phyloP scores from a whole-genome alignment of 2,888 invertebrate genomes.

The Hemistola chrysoprasaria region DNA sequence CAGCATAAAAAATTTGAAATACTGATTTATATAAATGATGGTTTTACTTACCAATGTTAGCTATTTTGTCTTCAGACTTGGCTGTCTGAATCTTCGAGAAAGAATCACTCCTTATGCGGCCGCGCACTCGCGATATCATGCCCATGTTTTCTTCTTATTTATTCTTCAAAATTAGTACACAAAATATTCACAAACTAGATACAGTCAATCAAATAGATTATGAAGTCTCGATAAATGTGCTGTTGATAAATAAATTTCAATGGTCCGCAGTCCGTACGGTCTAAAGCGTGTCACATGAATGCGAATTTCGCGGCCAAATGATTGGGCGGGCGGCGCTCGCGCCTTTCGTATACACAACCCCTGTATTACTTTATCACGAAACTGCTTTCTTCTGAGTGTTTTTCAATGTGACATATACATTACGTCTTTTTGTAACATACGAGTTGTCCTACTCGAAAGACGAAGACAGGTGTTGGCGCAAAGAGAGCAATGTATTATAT shows the following conservation, averaged over 20 bases:
- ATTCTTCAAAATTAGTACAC: slow-evolving; percentile 15
- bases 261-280: slow-evolving; percentile 41
- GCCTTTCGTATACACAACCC: slow-evolving; percentile 39
- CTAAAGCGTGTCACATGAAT: slow-evolving; percentile 62
- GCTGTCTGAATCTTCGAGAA: slow-evolving; percentile 84
- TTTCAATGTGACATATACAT: slow-evolving; percentile 28
- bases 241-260: slow-evolving; percentile 26
- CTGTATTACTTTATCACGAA: slow-evolving; percentile 22
- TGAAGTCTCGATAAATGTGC: slow-evolving; percentile 19
- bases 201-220: slow-evolving; percentile 5
- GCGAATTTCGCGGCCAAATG: slow-evolving; percentile 55
- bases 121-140: slow-evolving; percentile 87
- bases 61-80: slow-evolving; percentile 85
- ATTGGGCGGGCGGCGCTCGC: slow-evolving; percentile 55
- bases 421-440: slow-evolving; percentile 21
- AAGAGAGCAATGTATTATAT: slow-evolving; percentile 32
- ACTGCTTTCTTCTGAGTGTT: slow-evolving; percentile 11
- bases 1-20: no score
- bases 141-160: slow-evolving; percentile 75
- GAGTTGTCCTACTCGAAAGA: background rate
- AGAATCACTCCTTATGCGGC: slow-evolving; percentile 84
- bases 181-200: slow-evolving; percentile 18
- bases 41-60: slow-evolving; percentile 85
- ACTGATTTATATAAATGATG: no score
- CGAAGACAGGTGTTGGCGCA: no score